A percentile compares a stretch with the other conserved stretches of the same genome.
phyloP scores from a whole-genome alignment of 2,888 invertebrate genomes.

The Ectobius pallidus region DNA sequence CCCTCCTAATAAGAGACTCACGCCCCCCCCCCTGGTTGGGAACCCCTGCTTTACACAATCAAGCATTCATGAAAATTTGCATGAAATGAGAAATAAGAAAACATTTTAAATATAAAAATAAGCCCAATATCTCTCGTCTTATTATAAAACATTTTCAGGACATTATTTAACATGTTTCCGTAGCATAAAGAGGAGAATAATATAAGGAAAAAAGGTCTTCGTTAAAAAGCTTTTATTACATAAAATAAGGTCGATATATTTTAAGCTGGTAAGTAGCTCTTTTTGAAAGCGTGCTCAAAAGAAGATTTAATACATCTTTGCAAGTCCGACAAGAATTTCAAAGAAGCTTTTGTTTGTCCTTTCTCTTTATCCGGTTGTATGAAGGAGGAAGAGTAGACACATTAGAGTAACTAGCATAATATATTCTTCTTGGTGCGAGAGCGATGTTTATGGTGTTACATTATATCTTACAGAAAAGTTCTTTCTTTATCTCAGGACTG shows the following conservation, averaged over 20 bases:
- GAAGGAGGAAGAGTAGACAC: conserved; percentile 20
- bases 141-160: no score
- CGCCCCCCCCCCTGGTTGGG: no score
- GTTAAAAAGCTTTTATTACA: conserved; percentile 12
- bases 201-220: no score
- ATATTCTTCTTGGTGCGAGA: not conserved
- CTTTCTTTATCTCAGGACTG: not conserved
- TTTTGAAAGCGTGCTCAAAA: not conserved
- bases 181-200: no score
- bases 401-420: conserved; percentile 7
- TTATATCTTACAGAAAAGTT: not conserved
- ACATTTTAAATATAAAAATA: no score
- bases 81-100: no score
- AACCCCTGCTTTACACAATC: no score
- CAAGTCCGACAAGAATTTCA: no score
- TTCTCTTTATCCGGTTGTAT: not conserved
- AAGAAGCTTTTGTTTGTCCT: conserved; percentile 16
- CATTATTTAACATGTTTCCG: no score
- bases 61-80: no score
- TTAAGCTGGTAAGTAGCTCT: not conserved
- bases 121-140: no score
- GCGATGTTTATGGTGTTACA: not conserved
- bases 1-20: no score
- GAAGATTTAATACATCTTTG: conserved; percentile 13
- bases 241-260: conserved; percentile 21